Base-by-base conservation (phyloP, 2,113 vertebrate genomes). In the Cephalopterus ornatus region DNA sequence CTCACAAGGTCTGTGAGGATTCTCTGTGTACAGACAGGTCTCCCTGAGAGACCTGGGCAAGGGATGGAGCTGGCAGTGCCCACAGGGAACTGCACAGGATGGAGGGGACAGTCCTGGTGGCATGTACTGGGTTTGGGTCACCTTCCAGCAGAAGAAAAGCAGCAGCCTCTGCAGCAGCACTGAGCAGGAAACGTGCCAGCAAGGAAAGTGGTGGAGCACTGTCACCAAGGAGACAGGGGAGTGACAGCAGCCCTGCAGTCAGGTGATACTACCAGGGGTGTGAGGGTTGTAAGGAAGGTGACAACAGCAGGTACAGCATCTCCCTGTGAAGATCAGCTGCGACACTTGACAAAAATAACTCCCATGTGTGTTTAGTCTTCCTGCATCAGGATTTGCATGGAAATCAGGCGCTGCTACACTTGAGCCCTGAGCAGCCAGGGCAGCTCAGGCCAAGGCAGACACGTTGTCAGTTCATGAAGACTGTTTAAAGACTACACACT, bases 41-140 rank as follows among this genome's bases (percentile, higher is more conserved):
- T 71, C 20, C 35, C 59, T 19, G 30, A 0, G 1, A 59, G 59
- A 44, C 11, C 2, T 0, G 3, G 61, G 62, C 23, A 7, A 18
- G n/a, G 74, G 27, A 14, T 8, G 27, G 11, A 70, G 74, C 80
- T 62, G 87, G 68, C 37, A 47, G 55, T 1, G 10, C 67, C 76
- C 66, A 6, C 1, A 0, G 20, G 49, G 27, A 58, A 41, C 15
- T 23, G 27, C 2, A 7, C 24, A 4, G 50, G 18, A 24, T 7
- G 30, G 23, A 58, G 49, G 52, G 47, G 58, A 70, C 35, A 41
- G 22, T 13, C 44, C 61, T 19, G 13, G 27, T 15, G n/a, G 0
- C 3, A 1, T 1, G 5, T 15, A 71, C 78, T 53, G 63, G 21
- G 6, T 24, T 30, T 53, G 46, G 12, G 65, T n/a, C 49, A 30